Evolutionary conservation across 2,113 vertebrate genomes (phyloP).

Genomic region (Scopus umbretta): DNA sequence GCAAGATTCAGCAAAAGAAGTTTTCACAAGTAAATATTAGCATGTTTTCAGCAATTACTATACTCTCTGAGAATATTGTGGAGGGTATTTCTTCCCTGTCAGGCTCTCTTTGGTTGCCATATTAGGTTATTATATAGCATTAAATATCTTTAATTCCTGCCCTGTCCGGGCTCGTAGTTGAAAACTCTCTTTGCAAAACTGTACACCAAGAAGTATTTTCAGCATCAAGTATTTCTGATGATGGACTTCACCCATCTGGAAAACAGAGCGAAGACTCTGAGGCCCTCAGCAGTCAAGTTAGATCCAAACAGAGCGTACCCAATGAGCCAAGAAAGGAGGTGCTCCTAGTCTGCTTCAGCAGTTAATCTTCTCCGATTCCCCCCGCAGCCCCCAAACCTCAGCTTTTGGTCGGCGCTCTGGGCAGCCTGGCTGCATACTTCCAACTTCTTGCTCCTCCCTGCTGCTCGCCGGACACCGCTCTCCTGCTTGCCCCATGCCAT

Average conservation of each 20-base stretch:
- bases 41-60: not conserved
- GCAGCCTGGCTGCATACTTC: not conserved
- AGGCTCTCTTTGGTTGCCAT: not conserved
- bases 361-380: constrained; percentile 17
- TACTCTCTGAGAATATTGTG: not conserved
- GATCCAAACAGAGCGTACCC: not conserved
- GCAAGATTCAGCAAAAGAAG: not conserved
- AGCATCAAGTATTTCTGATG: not conserved
- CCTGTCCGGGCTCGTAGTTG: not conserved
- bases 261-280: constrained; percentile 9
- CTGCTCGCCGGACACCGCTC: not conserved
- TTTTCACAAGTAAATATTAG: not conserved
- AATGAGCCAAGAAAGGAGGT: constrained; percentile 45
- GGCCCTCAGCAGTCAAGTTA: constrained; percentile 4
- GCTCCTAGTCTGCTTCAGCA: not conserved
- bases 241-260: constrained; percentile 33
- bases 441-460: not conserved
- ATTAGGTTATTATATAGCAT: not conserved
- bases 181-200: not conserved
- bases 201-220: constrained; percentile 4
- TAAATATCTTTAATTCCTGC: not conserved
- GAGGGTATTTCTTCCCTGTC: not conserved
- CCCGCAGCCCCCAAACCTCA: not conserved
- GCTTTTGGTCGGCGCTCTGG: not conserved
- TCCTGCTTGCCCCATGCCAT: not conserved